These are phyloP conservation scores for Drosophila nannoptera DNA, from an alignment of 1,140 invertebrate genomes.

Conservation along the genomic window DNA sequence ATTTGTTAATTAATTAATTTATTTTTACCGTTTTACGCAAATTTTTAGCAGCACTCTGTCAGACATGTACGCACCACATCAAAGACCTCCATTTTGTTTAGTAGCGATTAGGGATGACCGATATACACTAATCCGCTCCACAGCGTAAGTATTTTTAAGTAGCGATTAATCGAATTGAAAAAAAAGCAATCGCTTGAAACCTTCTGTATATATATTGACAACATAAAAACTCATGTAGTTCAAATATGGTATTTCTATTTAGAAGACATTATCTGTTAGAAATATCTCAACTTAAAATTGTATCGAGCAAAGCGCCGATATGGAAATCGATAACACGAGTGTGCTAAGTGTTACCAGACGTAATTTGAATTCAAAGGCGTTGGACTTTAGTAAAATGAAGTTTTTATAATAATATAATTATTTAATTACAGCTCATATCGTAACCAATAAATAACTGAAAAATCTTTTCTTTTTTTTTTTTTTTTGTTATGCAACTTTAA, in stretches of 20 bases:
- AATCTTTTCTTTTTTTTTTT: too few species aligned
- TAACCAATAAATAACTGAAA: not conserved
- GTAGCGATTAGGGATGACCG: slow-evolving; percentile 34
- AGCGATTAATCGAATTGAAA: not conserved
- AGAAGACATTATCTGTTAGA: too few species aligned
- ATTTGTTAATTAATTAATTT: slow-evolving; percentile 63
- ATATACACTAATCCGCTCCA: slow-evolving; percentile 10
- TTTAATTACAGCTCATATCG: not conserved
- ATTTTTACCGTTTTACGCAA: slow-evolving; percentile 77
- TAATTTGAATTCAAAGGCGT: not conserved
- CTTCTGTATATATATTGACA: too few species aligned
- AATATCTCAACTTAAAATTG: too few species aligned
- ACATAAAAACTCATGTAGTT: too few species aligned
- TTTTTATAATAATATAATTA: too few species aligned
- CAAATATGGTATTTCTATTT: not conserved
- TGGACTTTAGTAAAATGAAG: not conserved
- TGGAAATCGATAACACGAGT: not conserved
- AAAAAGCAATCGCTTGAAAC: too few species aligned
- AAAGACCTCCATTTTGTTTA: slow-evolving; percentile 79
- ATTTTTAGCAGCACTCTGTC: slow-evolving; percentile 70
- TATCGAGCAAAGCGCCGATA: too few species aligned
- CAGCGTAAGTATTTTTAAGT: slow-evolving; percentile 5
- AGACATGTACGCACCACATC: slow-evolving; percentile 77
- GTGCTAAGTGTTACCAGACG: not conserved
- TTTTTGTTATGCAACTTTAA: slow-evolving; percentile 51